Evolutionary conservation across 2,113 vertebrate species (phyloP).

Genomic region (Tenebrosternarchus preto): DNA sequence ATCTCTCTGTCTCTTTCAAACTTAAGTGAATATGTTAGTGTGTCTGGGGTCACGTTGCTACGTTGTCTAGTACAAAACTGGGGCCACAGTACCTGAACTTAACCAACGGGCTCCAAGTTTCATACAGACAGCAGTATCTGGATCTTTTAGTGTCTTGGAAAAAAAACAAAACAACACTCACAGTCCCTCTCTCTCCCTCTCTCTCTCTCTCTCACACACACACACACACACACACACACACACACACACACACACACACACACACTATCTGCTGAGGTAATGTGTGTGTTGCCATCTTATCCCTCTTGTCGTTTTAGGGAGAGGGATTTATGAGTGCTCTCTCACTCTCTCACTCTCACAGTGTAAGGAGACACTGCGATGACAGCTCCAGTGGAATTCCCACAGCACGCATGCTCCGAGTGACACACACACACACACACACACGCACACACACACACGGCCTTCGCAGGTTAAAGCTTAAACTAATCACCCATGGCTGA

Average conservation of each 20-base stretch:
- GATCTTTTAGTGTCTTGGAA: no score
- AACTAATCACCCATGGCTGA: neutral
- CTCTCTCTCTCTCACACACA: neutral
- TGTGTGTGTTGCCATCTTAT: neutral
- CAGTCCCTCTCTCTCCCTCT: no score
- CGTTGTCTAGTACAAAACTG: neutral
- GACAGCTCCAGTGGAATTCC: conserved; percentile 69
- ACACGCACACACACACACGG: neutral
- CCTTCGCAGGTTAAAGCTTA: neutral
- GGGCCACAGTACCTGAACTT: neutral
- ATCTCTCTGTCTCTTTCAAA: neutral
- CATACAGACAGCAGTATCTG: neutral
- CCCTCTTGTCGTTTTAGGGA: conserved; percentile 24
- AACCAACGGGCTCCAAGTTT: neutral
- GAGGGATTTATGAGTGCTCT: conserved; percentile 45
- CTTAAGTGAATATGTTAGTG: no score
- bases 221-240: neutral
- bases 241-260: conserved; percentile 4
- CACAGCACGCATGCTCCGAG: conserved; percentile 41
- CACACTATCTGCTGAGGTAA: neutral
- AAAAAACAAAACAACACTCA: no score
- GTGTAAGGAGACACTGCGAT: conserved; percentile 70
- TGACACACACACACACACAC: conserved; percentile 31
- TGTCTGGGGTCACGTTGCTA: no score
- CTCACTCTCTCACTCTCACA: conserved; percentile 46